Conservation (phyloP, 2,888 invertebrate species). For the Pheosia tremula region DNA sequence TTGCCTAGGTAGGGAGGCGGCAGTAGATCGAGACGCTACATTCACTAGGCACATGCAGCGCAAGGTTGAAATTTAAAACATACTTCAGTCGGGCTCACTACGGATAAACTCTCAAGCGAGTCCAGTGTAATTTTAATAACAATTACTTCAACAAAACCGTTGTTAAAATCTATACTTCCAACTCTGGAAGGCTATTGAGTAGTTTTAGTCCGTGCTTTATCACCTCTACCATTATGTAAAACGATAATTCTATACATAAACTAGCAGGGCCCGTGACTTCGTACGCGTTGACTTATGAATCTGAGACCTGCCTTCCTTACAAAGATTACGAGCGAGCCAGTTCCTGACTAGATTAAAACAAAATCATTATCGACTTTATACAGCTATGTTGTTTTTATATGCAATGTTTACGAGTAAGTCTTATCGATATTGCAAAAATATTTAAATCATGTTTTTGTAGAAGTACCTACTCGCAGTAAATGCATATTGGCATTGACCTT, state of each 20-base stretch:
- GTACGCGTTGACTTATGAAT: too few relatives aligned
- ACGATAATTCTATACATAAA: neutral
- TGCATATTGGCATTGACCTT: constrained; percentile 6
- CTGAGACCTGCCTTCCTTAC: too few relatives aligned
- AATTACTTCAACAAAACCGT: neutral
- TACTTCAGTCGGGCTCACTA: too few relatives aligned
- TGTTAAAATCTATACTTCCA: neutral
- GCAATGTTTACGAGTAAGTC: neutral
- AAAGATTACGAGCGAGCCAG: too few relatives aligned
- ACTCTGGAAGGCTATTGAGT: neutral
- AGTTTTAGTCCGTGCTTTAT: constrained; percentile 3
- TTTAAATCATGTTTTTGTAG: neutral
- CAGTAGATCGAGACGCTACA: too few relatives aligned
- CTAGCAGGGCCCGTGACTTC: too few relatives aligned
- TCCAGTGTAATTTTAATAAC: neutral
- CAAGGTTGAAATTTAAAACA: too few relatives aligned
- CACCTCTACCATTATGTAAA: neutral
- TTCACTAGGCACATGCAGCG: too few relatives aligned
- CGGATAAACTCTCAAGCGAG: too few relatives aligned
- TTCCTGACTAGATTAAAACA: too few relatives aligned
- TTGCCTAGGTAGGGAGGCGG: too few relatives aligned
- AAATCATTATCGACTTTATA: too few relatives aligned
- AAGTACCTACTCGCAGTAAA: neutral
- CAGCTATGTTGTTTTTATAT: neutral
- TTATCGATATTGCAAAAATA: neutral